Conservation (phyloP, 2,113 vertebrate species). For the Piaya cayana region DNA sequence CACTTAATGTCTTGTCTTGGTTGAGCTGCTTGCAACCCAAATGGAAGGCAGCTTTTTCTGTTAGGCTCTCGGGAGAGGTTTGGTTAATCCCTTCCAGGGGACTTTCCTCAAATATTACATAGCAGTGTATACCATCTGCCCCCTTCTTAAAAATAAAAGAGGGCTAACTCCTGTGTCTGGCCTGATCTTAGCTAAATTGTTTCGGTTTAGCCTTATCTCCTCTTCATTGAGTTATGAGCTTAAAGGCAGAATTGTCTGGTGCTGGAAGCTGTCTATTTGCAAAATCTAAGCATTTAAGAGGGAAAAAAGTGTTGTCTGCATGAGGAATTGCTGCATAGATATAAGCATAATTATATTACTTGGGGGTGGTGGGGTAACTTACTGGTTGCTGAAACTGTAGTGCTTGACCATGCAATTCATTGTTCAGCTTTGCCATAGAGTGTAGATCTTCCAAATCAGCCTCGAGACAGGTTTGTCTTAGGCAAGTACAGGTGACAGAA, state of each 20-base stretch:
- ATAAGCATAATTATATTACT: neutral
- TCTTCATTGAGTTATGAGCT: fast-evolving
- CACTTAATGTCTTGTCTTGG: neutral
- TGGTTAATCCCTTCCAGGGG: neutral
- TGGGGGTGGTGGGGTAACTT: neutral
- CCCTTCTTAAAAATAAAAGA: neutral
- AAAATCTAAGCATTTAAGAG: neutral
- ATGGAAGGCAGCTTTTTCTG: neutral
- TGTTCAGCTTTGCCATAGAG: neutral
- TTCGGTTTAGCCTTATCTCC: neutral
- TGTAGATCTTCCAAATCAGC: neutral
- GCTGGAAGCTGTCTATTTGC: neutral
- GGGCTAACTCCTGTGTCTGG: neutral
- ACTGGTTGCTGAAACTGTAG: neutral
- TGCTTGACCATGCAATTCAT: neutral
- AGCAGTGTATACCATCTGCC: neutral
- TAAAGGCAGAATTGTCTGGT: neutral
- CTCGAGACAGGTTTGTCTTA: neutral
- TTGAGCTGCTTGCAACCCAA: neutral
- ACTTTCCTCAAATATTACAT: neutral
- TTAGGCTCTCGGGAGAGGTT: neutral
- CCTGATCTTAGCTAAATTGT: neutral
- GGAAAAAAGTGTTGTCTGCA: neutral
- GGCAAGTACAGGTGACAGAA: neutral
- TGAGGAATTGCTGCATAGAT: neutral